phyloP scores from a whole-genome alignment of 2,797 vertebrate genomes.

The Mastacembelus armatus region DNA sequence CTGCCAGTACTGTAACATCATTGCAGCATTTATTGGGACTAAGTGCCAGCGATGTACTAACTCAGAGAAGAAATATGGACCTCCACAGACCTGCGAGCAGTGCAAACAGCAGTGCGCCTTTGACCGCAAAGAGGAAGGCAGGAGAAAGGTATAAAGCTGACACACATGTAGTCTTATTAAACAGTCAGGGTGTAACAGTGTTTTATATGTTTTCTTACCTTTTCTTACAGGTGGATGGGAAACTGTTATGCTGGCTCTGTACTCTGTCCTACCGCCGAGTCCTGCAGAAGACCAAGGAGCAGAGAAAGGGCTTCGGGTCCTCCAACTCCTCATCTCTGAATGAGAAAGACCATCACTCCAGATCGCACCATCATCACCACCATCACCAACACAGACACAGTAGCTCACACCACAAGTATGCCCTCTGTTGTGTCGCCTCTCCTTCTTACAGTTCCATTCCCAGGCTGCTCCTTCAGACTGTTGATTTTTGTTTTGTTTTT shows the following conservation, averaged over 20 bases:
- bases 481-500: too few species aligned
- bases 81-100: conserved; percentile 97
- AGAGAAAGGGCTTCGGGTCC: conserved; percentile 95
- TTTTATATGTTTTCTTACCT: not conserved
- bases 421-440: conserved; percentile 29
- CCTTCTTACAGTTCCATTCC: not conserved
- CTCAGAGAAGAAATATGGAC: conserved; percentile 98
- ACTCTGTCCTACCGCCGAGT: conserved; percentile 98
- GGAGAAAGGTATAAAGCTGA: conserved; percentile 88
- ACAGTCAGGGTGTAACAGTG: not conserved
- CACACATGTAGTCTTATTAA: not conserved
- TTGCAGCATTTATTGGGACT: conserved; percentile 98
- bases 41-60: conserved; percentile 99
- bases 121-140: conserved; percentile 96
- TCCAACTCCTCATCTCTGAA: conserved; percentile 94
- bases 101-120: conserved; percentile 99
- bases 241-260: conserved; percentile 98
- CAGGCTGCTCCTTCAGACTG: not conserved
- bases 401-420: conserved; percentile 95
- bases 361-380: conserved; percentile 92
- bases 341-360: conserved; percentile 96
- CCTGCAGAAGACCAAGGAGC: conserved; percentile 99
- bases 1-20: conserved; percentile 99
- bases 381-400: conserved; percentile 90
- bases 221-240: conserved; percentile 93